Conservation (phyloP, 2,888 invertebrate genomes). For the Tinea semifulvella region DNA sequence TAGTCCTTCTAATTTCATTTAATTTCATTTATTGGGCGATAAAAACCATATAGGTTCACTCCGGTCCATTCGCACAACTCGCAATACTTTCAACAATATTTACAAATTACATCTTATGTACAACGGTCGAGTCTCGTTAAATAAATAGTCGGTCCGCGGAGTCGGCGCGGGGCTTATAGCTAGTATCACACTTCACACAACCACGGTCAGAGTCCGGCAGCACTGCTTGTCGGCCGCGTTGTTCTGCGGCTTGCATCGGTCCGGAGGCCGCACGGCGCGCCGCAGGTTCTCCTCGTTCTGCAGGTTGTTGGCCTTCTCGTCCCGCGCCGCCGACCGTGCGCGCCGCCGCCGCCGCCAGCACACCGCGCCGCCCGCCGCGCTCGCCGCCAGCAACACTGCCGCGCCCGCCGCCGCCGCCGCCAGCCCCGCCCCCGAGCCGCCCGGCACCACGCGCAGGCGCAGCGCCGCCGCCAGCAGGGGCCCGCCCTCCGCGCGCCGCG, state of each 20-base stretch:
- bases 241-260: conserved; percentile 85
- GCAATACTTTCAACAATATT: no score
- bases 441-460: conserved; percentile 48
- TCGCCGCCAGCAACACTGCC: conserved; percentile 24
- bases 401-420: conserved; percentile 44
- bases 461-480: conserved; percentile 21
- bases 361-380: conserved; percentile 37
- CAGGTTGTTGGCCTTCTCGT: conserved; percentile 89
- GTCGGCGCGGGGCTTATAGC: not conserved
- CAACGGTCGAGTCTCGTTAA: no score
- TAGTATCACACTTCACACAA: conserved; percentile 32
- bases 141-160: not conserved
- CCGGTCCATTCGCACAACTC: no score
- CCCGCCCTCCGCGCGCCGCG: conserved; percentile 47
- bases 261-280: conserved; percentile 68
- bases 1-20: no score
- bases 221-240: conserved; percentile 65
- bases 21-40: no score
- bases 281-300: conserved; percentile 91
- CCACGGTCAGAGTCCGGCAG: conserved; percentile 49
- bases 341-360: conserved; percentile 32
- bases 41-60: no score
- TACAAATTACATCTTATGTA: no score
- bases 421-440: conserved; percentile 74
- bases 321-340: conserved; percentile 73